Evolutionary conservation across 2,113 vertebrate species (phyloP), one percentile per base, ranked within the genome.

Genomic region (Zapornia atra): DNA sequence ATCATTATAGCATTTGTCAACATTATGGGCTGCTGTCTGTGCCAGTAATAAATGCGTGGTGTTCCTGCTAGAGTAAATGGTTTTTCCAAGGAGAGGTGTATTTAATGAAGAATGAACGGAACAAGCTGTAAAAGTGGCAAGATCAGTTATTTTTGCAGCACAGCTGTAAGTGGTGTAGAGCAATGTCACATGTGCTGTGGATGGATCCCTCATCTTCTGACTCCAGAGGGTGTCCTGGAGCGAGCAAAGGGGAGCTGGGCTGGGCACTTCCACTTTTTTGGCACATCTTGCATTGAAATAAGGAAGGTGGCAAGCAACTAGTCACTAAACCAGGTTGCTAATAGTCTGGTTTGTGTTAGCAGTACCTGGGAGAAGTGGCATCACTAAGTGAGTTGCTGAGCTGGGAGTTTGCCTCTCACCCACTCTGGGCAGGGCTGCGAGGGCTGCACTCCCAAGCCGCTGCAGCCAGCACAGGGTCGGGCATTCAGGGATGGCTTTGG

Each of bases 1-100:
- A 94, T 97, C 94, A 88, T 90, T 86, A 44, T 14, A 79, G 79
- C 95, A 95, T 96, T 97, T 79, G 80, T 97, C 96, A 96, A 80
- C 46, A 34, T 96, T 96, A 97, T 92, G 76, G 92, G 76, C 93
- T 95, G 76, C 90, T 82, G 88, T 82, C 96, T 94, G 29, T 64
- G 65, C 69, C 78, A 54, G 79, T 90, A 94, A 95, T 96, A 94
- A 96, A 96, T 78, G 66, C 0, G 0, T 88, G 88, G 78, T 71
- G 50, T 28, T 90, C 60, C 78, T 92, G 73, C 59, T 83, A 19
- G 72, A 93, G 83, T 77, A 90, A 95, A 88, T 79, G 81, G 5
- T 36, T 93, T 95, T 91, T 94, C 75, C 68, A 91, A 95, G 81
- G 85, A 94, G 94, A 90, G 81, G 51, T 94, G n/a, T 61, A 54